A percentile compares a stretch with the other conserved stretches of the same genome.
Evolutionary conservation across 2,797 vertebrate genomes (phyloP).

Genomic region (Chelidonichthys spinosus): DNA sequence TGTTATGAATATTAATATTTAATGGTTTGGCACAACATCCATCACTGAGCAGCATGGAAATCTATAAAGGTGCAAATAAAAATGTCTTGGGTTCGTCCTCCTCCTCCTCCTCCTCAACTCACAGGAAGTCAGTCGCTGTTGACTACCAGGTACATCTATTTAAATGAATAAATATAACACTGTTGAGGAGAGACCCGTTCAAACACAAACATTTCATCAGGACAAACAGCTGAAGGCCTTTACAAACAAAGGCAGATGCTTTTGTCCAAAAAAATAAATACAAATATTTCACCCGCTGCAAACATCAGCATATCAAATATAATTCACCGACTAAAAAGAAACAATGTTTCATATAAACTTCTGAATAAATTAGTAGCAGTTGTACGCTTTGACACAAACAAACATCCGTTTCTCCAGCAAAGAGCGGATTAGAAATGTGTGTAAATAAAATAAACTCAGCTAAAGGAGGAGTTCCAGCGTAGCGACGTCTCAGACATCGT

Average conservation of each 20-base stretch:
- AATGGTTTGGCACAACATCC: neutral
- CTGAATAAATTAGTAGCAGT: constrained; percentile 87
- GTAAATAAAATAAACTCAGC: neutral
- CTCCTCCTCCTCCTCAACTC: neutral
- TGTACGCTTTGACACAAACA: constrained; percentile 64
- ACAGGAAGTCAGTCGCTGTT: neutral
- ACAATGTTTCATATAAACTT: constrained; percentile 77
- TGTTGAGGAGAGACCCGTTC: neutral
- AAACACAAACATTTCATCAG: neutral
- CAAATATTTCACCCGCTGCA: constrained; percentile 82
- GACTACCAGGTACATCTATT: no score
- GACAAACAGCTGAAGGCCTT: constrained; percentile 76
- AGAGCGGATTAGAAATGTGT: constrained; percentile 53
- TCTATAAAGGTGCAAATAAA: constrained; percentile 9
- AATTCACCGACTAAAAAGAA: constrained; percentile 91
- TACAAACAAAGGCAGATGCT: constrained; percentile 86
- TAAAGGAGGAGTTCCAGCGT: constrained; percentile 15
- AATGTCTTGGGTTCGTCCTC: no score
- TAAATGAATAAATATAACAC: no score
- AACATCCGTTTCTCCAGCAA: constrained; percentile 43
- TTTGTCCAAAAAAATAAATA: constrained; percentile 30
- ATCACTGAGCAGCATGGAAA: constrained; percentile 27
- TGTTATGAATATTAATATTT: neutral
- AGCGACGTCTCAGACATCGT: constrained; percentile 21
- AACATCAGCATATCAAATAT: constrained; percentile 90